Evolutionary conservation across 2,888 invertebrate genomes (phyloP), one percentile per base, ranked within the genome.

Genomic region (Alitta virens): DNA sequence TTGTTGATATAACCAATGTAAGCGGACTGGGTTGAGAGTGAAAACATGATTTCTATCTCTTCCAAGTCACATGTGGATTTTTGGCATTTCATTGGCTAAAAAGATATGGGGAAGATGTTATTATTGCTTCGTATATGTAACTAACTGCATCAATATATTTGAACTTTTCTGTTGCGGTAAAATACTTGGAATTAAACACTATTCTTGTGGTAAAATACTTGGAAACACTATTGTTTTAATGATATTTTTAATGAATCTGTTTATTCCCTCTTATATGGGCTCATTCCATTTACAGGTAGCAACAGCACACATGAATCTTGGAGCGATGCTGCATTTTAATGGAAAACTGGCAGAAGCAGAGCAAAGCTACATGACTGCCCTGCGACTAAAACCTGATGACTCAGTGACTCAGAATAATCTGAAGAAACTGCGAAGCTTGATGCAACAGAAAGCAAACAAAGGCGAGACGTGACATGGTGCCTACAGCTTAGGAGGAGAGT

Each of bases 261-360:
- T 16, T 16, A 21, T 49, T 18, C 49, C 49, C 49, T 49, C 16
- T 5, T 23, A 40, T 23, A 49, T 49, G 23, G 5, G 5, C 3
- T 49, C 49, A 49, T 49, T 18, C 7, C 23, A 21, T 18, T 85
- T 85, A 0, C 83, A 92, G 89, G 92, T 94, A 77, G 90, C 94
- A 0, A 88, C 92, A 70, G 91, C 92, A 63, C 93, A 94, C 83
- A 93, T 94, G 75, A 96, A 97, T 83, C 86, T 95, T 62, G 97
- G 96, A 25, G 96, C 96, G 63, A 96, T 97, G 78, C 85, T 94
- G 63, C 96, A 97, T 84, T 86, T 94, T 70, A 92, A 95, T 80
- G 93, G 93, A 25, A 94, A 94, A 82, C 90, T 92, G 74, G 85
- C 86, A 26, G 91, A 93, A 69, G 97, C 97, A 0, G 92, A 93